Evolutionary conservation across 2,113 vertebrate genomes (phyloP).

Genomic region (Anolis sagrei): DNA sequence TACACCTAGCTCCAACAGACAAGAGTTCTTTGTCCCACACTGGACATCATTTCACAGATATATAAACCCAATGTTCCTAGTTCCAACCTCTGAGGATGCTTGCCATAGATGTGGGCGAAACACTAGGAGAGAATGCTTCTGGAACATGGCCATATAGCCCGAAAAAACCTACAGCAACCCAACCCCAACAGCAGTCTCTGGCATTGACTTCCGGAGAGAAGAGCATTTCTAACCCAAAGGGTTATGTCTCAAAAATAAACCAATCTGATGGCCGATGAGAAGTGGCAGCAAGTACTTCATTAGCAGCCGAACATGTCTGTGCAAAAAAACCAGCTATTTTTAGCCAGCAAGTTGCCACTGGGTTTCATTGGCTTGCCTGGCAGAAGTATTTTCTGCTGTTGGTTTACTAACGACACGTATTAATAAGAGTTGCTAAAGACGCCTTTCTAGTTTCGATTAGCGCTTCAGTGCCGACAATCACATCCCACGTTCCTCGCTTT

Average conservation of each 20-base stretch:
- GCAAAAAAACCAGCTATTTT: neutral
- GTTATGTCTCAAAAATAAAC: neutral
- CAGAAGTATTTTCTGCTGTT: neutral
- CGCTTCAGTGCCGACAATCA: neutral
- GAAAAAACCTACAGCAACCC: no score
- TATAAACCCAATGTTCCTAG: no score
- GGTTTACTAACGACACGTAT: neutral
- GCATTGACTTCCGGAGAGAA: neutral
- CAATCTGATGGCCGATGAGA: neutral
- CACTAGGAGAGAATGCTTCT: no score
- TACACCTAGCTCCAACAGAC: no score
- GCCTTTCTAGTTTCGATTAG: neutral
- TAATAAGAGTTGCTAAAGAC: slow-evolving; percentile 2
- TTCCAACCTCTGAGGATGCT: no score
- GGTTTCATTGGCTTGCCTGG: slow-evolving; percentile 17
- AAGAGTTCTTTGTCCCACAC: no score
- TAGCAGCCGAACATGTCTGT: neutral
- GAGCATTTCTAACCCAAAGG: neutral
- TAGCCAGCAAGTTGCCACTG: neutral
- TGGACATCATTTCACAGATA: no score
- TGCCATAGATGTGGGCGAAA: no score
- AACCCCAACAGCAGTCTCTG: neutral
- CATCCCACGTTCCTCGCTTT: neutral
- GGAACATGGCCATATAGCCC: no score
- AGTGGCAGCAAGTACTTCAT: slow-evolving; percentile 1